Conservation (phyloP, 1,140 invertebrate genomes). For the Nephotettix cincticeps region DNA sequence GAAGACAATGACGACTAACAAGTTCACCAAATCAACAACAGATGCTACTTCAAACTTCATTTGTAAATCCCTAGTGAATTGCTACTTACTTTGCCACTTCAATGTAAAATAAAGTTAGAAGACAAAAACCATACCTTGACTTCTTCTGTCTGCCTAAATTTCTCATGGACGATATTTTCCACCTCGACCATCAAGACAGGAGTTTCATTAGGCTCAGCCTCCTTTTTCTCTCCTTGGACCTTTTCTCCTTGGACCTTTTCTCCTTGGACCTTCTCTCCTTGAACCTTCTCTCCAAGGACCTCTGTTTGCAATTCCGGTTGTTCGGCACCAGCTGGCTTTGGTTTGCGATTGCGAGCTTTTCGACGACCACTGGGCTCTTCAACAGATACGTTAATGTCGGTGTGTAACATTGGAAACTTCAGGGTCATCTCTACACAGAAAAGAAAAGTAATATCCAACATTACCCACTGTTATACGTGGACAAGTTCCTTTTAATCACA, state of each 20-base stretch:
- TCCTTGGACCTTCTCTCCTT: too few species aligned
- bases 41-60: too few species aligned
- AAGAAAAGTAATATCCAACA: conserved; percentile 8
- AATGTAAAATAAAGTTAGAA: conserved; percentile 5
- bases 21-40: too few species aligned
- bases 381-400: conserved; percentile 41
- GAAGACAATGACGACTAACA: too few species aligned
- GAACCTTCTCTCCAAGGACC: too few species aligned
- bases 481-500: too few species aligned
- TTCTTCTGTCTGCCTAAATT: conserved; percentile 90
- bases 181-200: conserved; percentile 91
- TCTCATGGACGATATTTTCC: conserved; percentile 89
- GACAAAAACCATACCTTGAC: conserved; percentile 69
- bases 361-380: conserved; percentile 47
- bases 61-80: too few species aligned
- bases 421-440: conserved; percentile 44
- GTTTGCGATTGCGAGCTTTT: conserved; percentile 1
- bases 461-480: not conserved
- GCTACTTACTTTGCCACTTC: too few species aligned
- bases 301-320: conserved; percentile 26
- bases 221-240: conserved; percentile 21
- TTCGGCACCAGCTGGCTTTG: not conserved
- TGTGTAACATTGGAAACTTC: conserved; percentile 43
- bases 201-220: conserved; percentile 35
- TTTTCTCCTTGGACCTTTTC: conserved; percentile 11